A percentile compares a stretch with the other conserved stretches of the same genome.
phyloP scores from a whole-genome alignment of 1,140 invertebrate genomes.

The Dendroctonus valens region DNA sequence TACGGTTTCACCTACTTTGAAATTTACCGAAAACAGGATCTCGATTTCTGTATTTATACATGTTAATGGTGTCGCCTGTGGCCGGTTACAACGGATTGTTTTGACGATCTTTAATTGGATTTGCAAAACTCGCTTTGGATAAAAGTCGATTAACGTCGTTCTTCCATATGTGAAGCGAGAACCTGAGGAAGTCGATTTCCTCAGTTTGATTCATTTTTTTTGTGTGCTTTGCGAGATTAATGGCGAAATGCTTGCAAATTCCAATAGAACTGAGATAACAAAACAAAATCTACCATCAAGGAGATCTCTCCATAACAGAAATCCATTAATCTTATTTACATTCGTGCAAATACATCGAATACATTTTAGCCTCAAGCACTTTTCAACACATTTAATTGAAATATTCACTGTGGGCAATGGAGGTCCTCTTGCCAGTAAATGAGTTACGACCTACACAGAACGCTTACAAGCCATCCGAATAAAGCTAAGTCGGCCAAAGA shows the following conservation, averaged over 20 bases:
- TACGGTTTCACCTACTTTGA: slow-evolving; percentile 20
- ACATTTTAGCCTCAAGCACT: slow-evolving; percentile 11
- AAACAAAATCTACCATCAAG: too few species aligned
- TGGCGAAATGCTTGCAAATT: too few species aligned
- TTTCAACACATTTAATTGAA: slow-evolving; percentile 33
- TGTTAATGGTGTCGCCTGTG: too few species aligned
- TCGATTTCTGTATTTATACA: neutral
- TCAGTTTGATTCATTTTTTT: too few species aligned
- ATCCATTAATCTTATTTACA: slow-evolving; percentile 19
- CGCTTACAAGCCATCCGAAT: slow-evolving; percentile 17
- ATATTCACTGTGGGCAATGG: slow-evolving; percentile 26
- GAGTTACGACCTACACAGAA: slow-evolving; percentile 24
- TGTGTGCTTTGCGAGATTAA: too few species aligned
- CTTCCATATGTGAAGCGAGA: too few species aligned
- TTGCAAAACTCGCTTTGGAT: too few species aligned
- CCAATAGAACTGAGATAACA: too few species aligned
- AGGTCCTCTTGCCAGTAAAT: slow-evolving; percentile 19
- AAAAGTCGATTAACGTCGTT: too few species aligned
- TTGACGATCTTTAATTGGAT: neutral
- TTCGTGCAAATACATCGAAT: slow-evolving; percentile 7
- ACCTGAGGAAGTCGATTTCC: too few species aligned
- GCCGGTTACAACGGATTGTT: neutral
- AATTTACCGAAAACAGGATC: slow-evolving; percentile 20
- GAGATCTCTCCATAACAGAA: neutral
- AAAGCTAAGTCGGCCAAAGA: slow-evolving; percentile 9